Conservation (phyloP, 2,113 vertebrate species). For the Tylochromis polylepis region DNA sequence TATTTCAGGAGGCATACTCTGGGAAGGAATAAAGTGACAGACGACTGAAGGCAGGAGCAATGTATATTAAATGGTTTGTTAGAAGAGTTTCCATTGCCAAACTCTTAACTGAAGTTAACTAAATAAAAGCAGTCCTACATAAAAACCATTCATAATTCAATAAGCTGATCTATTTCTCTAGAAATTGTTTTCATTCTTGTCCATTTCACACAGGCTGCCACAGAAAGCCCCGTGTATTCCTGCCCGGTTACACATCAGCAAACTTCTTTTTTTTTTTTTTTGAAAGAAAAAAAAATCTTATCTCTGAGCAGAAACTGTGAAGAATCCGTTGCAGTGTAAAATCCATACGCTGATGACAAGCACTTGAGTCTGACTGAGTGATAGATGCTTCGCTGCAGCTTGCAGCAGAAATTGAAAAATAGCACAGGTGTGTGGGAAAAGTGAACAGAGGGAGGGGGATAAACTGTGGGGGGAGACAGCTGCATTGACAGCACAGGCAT, state of each 20-base stretch:
- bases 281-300: conserved; percentile 4
- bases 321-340: conserved; percentile 10
- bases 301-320: neutral
- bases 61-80: neutral
- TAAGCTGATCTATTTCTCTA: neutral
- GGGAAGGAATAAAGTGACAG: neutral
- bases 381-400: neutral
- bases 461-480: conserved; percentile 11
- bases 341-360: conserved; percentile 5
- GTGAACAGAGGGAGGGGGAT: neutral
- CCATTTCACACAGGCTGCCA: neutral
- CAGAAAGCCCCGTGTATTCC: neutral
- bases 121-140: neutral
- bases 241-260: neutral
- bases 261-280: neutral
- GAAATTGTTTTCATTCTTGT: neutral
- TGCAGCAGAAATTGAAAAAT: neutral
- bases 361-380: neutral
- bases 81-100: neutral
- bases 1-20: neutral
- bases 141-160: neutral
- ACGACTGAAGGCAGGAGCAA: neutral
- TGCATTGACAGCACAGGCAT: conserved; percentile 21
- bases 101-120: neutral
- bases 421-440: conserved; percentile 19